phyloP scores from a whole-genome alignment of 2,888 invertebrate genomes.

The Callyntrura sp. region DNA sequence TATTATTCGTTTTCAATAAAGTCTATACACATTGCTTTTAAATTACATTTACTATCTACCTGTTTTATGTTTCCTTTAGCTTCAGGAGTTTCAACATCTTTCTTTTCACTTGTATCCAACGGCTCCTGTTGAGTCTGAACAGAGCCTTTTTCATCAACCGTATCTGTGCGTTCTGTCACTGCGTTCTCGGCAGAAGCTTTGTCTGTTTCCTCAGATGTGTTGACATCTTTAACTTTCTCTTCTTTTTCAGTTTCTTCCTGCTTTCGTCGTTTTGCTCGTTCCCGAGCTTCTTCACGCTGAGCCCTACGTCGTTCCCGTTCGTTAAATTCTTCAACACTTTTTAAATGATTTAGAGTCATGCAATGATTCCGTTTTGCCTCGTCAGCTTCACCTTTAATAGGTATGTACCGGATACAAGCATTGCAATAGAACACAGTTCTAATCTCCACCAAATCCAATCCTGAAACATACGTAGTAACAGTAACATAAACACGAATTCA shows the following conservation, averaged over 20 bases:
- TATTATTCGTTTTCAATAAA: background rate
- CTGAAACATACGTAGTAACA: too few relatives aligned
- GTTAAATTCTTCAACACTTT: conserved; percentile 82
- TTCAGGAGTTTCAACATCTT: conserved; percentile 14
- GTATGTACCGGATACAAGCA: conserved; percentile 83
- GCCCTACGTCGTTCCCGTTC: conserved; percentile 76
- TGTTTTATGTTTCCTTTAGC: background rate
- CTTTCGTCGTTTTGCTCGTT: conserved; percentile 68
- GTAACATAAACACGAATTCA: background rate
- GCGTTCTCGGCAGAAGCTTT: conserved; percentile 23
- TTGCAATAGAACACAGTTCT: conserved; percentile 82
- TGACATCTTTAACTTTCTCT: conserved; percentile 60
- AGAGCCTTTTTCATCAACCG: conserved; percentile 10
- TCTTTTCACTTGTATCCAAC: conserved; percentile 34
- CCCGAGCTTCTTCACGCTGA: conserved; percentile 74
- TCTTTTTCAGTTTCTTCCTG: conserved; percentile 75
- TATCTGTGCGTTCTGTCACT: background rate
- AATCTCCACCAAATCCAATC: conserved; percentile 82
- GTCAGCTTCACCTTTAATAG: conserved; percentile 81
- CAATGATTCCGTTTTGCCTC: conserved; percentile 82
- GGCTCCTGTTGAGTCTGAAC: conserved; percentile 62
- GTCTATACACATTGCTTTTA: conserved; percentile 45
- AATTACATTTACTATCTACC: conserved; percentile 12
- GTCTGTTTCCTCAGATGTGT: conserved; percentile 6
- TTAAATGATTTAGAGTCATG: conserved; percentile 82